Evolutionary conservation across 1,140 invertebrate species (phyloP).

Genomic region (Pogonomyrmex barbatus): DNA sequence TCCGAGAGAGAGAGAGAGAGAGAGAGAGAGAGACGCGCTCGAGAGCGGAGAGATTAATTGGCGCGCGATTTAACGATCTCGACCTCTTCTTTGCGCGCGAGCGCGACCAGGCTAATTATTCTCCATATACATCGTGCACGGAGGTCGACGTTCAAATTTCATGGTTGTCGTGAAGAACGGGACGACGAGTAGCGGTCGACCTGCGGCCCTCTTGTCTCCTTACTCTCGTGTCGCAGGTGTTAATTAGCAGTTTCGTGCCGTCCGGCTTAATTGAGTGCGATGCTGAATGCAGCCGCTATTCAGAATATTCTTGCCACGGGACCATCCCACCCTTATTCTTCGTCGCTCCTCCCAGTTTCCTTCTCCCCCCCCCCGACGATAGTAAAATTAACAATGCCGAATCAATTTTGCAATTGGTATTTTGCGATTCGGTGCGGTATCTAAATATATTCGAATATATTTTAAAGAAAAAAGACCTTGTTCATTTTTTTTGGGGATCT

Average conservation of each 20-base stretch:
- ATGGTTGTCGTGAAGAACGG: slow-evolving; percentile 60
- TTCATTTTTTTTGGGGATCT: too few relatives aligned
- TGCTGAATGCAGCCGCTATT: slow-evolving; percentile 24
- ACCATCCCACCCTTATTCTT: background rate
- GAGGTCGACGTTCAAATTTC: slow-evolving; percentile 55
- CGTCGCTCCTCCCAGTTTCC: background rate
- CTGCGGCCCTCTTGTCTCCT: background rate
- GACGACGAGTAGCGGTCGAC: slow-evolving; percentile 37
- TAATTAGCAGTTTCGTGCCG: slow-evolving; percentile 70
- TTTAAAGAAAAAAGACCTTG: too few relatives aligned
- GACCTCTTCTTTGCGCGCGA: slow-evolving; percentile 38
- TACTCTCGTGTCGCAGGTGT: slow-evolving; percentile 59
- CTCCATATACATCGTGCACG: background rate
- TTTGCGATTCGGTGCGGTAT: too few relatives aligned
- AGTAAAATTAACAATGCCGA: background rate
- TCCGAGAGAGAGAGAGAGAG: background rate
- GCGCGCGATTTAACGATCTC: slow-evolving; percentile 51
- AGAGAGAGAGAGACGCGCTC: background rate
- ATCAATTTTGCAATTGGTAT: background rate
- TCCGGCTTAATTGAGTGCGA: slow-evolving; percentile 68
- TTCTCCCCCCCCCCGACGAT: background rate
- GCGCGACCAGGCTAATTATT: slow-evolving; percentile 61
- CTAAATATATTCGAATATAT: too few relatives aligned
- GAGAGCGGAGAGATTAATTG: slow-evolving; percentile 55
- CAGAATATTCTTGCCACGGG: background rate